These are phyloP conservation scores for Spatula versicolor DNA, from an alignment of 2,797 vertebrate species.

Conservation along the genomic window DNA sequence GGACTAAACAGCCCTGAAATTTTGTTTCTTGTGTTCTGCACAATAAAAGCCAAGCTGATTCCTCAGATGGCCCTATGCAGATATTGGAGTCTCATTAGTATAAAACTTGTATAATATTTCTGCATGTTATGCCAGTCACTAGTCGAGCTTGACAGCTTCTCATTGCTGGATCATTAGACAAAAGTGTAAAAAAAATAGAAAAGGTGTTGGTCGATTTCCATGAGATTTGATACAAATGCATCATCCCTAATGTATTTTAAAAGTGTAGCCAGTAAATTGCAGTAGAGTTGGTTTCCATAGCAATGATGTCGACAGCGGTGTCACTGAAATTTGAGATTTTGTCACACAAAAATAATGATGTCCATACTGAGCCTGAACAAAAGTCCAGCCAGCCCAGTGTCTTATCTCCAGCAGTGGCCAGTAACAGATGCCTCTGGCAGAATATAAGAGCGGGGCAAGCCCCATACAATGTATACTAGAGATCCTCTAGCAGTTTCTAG, in stretches of 20 bases:
- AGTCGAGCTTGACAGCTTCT: conserved; percentile 22
- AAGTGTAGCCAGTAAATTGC: conserved; percentile 6
- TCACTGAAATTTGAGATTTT: background rate
- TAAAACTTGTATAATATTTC: background rate
- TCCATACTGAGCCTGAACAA: background rate
- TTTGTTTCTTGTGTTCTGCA: background rate
- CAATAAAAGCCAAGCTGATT: background rate
- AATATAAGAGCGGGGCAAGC: background rate
- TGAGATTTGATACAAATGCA: conserved; percentile 4
- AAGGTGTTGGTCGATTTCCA: background rate
- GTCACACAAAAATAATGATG: background rate
- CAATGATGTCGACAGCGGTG: background rate
- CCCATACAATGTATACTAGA: background rate
- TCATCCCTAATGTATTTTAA: conserved; percentile 18
- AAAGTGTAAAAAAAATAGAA: background rate
- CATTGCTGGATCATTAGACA: conserved; percentile 19
- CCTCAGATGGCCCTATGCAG: background rate
- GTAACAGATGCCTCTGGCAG: background rate
- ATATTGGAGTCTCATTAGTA: background rate
- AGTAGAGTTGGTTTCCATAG: conserved; percentile 31
- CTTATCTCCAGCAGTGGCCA: background rate
- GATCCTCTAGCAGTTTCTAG: background rate
- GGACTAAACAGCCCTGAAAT: background rate
- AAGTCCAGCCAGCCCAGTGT: background rate
- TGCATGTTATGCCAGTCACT: background rate